phyloP scores from a whole-genome alignment of 2,113 vertebrate species.

The Actinemys pallida region DNA sequence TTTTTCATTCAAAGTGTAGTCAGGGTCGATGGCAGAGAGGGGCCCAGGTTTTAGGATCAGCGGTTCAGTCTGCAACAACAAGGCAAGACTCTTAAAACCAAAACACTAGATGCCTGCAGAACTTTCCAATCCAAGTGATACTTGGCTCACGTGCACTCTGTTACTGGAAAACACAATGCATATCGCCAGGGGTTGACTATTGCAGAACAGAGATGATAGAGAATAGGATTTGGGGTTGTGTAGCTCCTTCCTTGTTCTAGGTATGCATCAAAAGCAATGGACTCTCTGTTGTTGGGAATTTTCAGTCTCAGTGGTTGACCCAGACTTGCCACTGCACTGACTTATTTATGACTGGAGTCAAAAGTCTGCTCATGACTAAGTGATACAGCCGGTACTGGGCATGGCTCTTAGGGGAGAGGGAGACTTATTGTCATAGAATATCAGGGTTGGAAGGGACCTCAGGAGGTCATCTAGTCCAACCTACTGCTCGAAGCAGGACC shows the following conservation, averaged over 20 bases:
- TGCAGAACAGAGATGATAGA: background rate
- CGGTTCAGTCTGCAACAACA: slow-evolving; percentile 74
- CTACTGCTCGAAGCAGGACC: too few relatives aligned
- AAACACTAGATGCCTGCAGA: background rate
- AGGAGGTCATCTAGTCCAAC: too few relatives aligned
- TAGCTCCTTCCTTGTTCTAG: background rate
- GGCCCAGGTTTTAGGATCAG: slow-evolving; percentile 84
- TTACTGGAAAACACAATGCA: background rate
- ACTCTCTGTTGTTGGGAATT: background rate
- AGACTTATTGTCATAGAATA: background rate
- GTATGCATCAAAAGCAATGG: background rate
- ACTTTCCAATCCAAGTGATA: accelerated
- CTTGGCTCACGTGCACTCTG: background rate
- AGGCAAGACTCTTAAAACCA: background rate
- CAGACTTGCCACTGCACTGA: background rate
- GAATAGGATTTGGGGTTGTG: background rate
- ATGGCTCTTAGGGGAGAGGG: background rate
- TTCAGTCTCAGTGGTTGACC: background rate
- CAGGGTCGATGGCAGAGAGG: slow-evolving; percentile 87
- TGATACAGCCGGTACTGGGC: background rate
- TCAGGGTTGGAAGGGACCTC: too few relatives aligned
- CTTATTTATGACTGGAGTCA: background rate
- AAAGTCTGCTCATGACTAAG: background rate
- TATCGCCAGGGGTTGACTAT: background rate
- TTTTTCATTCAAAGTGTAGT: slow-evolving; percentile 82